phyloP scores from a whole-genome alignment of 1,140 invertebrate genomes.

The Cydia fagiglandana region DNA sequence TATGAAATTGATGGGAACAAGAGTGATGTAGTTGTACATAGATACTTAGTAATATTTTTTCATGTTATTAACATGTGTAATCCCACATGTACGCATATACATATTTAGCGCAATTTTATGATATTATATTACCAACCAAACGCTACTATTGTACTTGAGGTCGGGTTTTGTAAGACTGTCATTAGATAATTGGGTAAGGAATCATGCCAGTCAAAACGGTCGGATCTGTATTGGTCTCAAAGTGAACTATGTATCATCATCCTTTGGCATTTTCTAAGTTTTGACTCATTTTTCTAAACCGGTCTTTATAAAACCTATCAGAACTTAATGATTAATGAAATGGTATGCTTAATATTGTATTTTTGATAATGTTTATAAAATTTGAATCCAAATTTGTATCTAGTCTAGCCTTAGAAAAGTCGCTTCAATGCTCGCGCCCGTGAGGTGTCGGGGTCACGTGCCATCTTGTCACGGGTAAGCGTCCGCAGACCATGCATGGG shows the following conservation, averaged over 20 bases:
- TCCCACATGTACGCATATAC: neutral
- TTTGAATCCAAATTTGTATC: conserved; percentile 11
- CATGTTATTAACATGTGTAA: neutral
- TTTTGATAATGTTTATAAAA: conserved; percentile 2
- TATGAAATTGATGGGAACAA: conserved; percentile 5
- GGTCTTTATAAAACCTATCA: too few species aligned
- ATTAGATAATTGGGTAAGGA: neutral
- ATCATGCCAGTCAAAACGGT: neutral
- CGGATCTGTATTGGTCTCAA: neutral
- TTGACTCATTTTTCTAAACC: too few species aligned
- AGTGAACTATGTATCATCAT: too few species aligned
- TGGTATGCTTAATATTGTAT: neutral
- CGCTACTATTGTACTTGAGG: conserved; percentile 7
- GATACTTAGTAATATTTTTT: neutral
- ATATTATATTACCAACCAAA: conserved; percentile 7
- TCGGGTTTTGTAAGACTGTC: neutral
- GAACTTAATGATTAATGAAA: too few species aligned
- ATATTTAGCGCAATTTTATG: conserved; percentile 1
- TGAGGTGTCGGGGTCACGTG: too few species aligned
- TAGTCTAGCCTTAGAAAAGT: neutral
- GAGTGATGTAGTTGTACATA: neutral
- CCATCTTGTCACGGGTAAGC: too few species aligned
- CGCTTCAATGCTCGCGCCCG: neutral
- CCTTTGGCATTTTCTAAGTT: too few species aligned
- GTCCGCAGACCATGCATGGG: too few species aligned